A percentile compares a stretch with the other conserved stretches of the same genome.
Evolutionary conservation across 2,797 vertebrate genomes (phyloP).

Genomic region (Spinus pinus): DNA sequence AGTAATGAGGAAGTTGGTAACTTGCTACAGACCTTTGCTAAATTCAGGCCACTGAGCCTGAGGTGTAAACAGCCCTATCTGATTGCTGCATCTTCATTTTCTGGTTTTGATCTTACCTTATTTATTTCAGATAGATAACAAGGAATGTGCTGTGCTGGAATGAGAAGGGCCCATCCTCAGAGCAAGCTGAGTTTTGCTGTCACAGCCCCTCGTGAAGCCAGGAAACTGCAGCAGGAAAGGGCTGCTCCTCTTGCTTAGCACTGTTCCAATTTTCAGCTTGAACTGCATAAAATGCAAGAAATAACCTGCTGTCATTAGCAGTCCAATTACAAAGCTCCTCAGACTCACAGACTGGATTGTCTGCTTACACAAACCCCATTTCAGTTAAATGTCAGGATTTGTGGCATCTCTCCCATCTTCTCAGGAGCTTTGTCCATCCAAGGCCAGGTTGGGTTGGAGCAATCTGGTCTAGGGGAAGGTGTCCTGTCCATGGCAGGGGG

Average conservation of each 20-base stretch:
- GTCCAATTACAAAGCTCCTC: neutral
- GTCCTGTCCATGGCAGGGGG: neutral
- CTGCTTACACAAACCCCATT: neutral
- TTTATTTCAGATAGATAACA: slow-evolving; percentile 9
- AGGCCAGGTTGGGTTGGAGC: neutral
- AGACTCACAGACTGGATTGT: neutral
- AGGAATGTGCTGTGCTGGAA: neutral
- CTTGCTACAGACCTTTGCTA: slow-evolving; percentile 8
- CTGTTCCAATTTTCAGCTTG: neutral
- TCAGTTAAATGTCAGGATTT: neutral
- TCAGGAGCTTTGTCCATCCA: neutral
- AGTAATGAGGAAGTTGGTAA: neutral
- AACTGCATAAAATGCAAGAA: neutral
- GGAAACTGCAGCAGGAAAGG: neutral
- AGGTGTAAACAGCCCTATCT: slow-evolving; percentile 14
- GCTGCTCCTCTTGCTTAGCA: neutral
- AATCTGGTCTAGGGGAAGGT: neutral
- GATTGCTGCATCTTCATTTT: slow-evolving; percentile 6
- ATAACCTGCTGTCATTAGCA: neutral
- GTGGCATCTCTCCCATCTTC: neutral
- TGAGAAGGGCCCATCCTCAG: neutral
- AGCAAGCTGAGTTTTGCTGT: neutral
- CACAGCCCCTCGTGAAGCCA: neutral
- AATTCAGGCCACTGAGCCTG: slow-evolving; percentile 29
- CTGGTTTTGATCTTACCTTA: slow-evolving; percentile 2